These are phyloP conservation scores for Deilephila porcellus DNA, from an alignment of 2,888 invertebrate species.

Conservation along the genomic window DNA sequence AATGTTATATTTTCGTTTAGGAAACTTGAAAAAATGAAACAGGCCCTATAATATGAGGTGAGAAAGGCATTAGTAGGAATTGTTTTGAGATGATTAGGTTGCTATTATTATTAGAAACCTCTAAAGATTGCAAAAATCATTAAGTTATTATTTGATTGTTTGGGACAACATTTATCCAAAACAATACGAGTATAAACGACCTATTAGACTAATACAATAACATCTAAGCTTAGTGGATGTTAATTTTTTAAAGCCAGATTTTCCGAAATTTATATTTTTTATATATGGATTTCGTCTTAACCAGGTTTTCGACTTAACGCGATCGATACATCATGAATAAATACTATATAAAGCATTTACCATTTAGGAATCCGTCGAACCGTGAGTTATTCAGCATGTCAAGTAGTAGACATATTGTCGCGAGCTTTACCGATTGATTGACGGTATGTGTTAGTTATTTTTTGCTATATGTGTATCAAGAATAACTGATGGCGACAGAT, in stretches of 20 bases:
- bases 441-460: slow-evolving; percentile 37
- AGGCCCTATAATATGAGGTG: too few relatives aligned
- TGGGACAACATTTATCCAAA: too few relatives aligned
- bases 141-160: too few relatives aligned
- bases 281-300: background rate
- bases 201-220: too few relatives aligned
- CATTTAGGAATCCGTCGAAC: slow-evolving; percentile 25
- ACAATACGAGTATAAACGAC: too few relatives aligned
- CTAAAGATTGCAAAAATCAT: too few relatives aligned
- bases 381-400: slow-evolving; percentile 47
- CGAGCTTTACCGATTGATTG: slow-evolving; percentile 47
- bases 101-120: too few relatives aligned
- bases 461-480: slow-evolving; percentile 25
- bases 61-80: too few relatives aligned
- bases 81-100: too few relatives aligned
- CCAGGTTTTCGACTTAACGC: slow-evolving; percentile 18
- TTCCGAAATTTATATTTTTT: background rate
- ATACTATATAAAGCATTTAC: slow-evolving; percentile 29
- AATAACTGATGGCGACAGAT: slow-evolving; percentile 17
- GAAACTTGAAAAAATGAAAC: too few relatives aligned
- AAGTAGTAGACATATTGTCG: slow-evolving; percentile 52
- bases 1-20: too few relatives aligned
- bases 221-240: background rate
- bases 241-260: background rate
- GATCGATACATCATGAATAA: slow-evolving; percentile 10